Base-by-base conservation (phyloP, 1,140 invertebrate species). In the Conopomorpha cramerella region DNA sequence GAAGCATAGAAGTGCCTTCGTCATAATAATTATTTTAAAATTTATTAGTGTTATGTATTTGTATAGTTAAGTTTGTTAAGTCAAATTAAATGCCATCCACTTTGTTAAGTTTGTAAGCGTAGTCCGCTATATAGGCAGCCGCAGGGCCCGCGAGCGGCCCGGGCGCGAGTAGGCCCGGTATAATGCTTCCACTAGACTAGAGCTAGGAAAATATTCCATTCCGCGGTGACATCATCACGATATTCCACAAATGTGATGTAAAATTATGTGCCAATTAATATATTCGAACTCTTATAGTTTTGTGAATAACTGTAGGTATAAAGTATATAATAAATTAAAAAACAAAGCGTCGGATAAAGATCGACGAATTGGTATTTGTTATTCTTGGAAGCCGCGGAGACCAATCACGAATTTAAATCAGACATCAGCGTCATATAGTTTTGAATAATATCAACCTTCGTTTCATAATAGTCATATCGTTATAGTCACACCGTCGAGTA, bases 51-150 rank as follows among this genome's bases (percentile, higher is more conserved):
- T 6, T 23, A 23, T 23, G 4, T 6, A 29, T 29, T 29, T 7
- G 4, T 29, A 23, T 29, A 7, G 3, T 7, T 74, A 72, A 74
- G 70, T 71, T 59, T 59, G 67, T 68, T 74, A 76, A 76, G 71
- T 74, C 70, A 74, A 66, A 66, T 66, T 66, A 65, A 70, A 74
- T 74, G 70, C 70, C 70, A 76, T 76, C 67, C 70, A 72, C 55
- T 70, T 74, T 71, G 67, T 76, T 76, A 72, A 76, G 70, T 66
- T 76, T 71, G 72, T 63, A 55, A 54, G 52, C 43, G 39, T 74
- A 74, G 70, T 66, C 70, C 51, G 64, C 55, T 65, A 51, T 65
- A 50, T 68, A 71, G 70, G 64, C 55, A 68, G 70, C 70, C n/a
- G n/a, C n/a, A n/a, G n/a, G n/a, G n/a, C n/a, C n/a, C n/a, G n/a